A percentile compares a stretch with the other conserved stretches of the same genome.
These are phyloP conservation scores for Drosophila incognita DNA, from an alignment of 2,888 invertebrate genomes.

Conservation along the genomic window DNA sequence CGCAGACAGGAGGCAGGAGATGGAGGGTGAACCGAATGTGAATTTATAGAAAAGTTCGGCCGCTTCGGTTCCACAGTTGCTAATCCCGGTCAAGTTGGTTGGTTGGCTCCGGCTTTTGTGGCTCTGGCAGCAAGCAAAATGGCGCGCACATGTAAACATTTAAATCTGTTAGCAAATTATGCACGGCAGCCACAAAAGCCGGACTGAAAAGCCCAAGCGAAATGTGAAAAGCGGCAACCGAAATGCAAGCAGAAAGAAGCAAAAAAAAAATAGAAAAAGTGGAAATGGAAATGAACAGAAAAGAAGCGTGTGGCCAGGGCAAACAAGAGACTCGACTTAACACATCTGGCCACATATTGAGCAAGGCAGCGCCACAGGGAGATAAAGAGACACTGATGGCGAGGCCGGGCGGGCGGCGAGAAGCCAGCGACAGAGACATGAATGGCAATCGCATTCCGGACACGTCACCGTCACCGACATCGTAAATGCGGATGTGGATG, in stretches of 20 bases:
- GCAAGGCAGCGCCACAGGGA: background rate
- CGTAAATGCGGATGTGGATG: constrained; percentile 3
- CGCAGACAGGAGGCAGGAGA: background rate
- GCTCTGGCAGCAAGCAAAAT: constrained; percentile 49
- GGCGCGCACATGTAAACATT: constrained; percentile 71
- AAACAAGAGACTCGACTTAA: constrained; percentile 13
- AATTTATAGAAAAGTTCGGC: constrained; percentile 6
- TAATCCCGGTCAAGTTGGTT: constrained; percentile 14
- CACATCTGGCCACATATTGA: constrained; percentile 19
- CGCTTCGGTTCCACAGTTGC: background rate
- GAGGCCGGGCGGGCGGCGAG: background rate
- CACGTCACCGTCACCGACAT: constrained; percentile 24
- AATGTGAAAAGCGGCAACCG: constrained; percentile 14
- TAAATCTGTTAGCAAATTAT: constrained; percentile 75
- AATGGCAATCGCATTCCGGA: constrained; percentile 24
- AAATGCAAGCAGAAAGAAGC: background rate
- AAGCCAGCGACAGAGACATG: constrained; percentile 8
- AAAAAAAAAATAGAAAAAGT: background rate
- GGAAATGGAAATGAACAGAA: constrained; percentile 1
- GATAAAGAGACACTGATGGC: background rate
- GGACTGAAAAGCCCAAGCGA: constrained; percentile 17
- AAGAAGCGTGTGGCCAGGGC: constrained; percentile 19
- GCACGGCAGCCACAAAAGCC: constrained; percentile 53
- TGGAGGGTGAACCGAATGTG: background rate
- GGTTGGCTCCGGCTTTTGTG: constrained; percentile 40